Evolutionary conservation across 1,140 invertebrate species (phyloP).

Genomic region (Musca vetustissima): DNA sequence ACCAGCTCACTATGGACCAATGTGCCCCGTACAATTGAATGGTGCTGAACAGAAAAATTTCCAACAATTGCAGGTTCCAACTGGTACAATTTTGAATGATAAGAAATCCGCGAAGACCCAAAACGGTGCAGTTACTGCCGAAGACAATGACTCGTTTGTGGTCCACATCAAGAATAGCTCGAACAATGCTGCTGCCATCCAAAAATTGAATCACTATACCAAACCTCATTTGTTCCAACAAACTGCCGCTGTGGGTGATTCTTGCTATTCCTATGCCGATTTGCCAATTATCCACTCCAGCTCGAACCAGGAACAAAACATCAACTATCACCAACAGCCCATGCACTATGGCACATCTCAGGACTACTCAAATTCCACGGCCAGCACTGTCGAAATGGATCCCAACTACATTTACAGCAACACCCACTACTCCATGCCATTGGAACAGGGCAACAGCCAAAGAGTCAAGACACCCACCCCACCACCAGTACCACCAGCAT

Average conservation of each 20-base stretch:
- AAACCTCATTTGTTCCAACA: slow-evolving; percentile 49
- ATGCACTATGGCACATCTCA: slow-evolving; percentile 32
- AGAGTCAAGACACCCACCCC: slow-evolving; percentile 47
- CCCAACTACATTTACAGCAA: slow-evolving; percentile 53
- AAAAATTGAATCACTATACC: slow-evolving; percentile 47
- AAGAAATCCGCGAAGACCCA: slow-evolving; percentile 43
- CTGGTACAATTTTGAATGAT: slow-evolving; percentile 43
- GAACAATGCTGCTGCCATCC: slow-evolving; percentile 31
- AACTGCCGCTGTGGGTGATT: slow-evolving; percentile 45
- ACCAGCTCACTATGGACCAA: slow-evolving; percentile 76
- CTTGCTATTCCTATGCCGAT: slow-evolving; percentile 52
- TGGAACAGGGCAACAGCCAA: slow-evolving; percentile 43
- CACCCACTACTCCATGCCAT: slow-evolving; percentile 49
- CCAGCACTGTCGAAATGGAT: slow-evolving; percentile 43
- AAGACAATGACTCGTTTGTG: slow-evolving; percentile 47
- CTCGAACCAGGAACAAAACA: slow-evolving; percentile 35
- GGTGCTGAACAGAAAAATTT: slow-evolving; percentile 42
- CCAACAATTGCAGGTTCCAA: slow-evolving; percentile 52
- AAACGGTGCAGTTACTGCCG: slow-evolving; percentile 31
- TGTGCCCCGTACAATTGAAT: slow-evolving; percentile 47
- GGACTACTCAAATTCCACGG: slow-evolving; percentile 31
- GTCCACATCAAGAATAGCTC: slow-evolving; percentile 46
- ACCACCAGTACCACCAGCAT: slow-evolving; percentile 49
- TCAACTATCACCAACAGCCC: slow-evolving; percentile 25
- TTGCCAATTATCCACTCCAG: slow-evolving; percentile 47